Evolutionary conservation across 2,113 vertebrate genomes (phyloP), one percentile per base, ranked within the genome.

Genomic region (Neopipo cinnamomea): DNA sequence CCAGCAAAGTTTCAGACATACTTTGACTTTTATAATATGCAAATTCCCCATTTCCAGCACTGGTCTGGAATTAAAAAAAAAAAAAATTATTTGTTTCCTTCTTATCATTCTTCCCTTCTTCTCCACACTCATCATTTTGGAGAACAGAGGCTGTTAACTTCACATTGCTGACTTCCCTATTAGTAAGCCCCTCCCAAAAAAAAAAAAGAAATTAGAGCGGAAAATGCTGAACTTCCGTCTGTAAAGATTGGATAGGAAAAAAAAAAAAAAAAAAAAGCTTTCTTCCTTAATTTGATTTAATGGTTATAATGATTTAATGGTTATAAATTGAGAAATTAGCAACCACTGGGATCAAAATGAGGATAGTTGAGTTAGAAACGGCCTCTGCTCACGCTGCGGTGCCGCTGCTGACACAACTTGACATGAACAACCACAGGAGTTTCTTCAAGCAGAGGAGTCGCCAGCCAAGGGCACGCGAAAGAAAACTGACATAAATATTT

Each of bases 211-310:
- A 79, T 28, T 41, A 85, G 71, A 79, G 78, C 6, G 0, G 83
- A 96, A 94, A 92, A 92, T 53, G 46, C 11, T 77, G 47, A 47
- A 95, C 59, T 95, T 92, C 46, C 0, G 0, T 30, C 55, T 56
- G 18, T 11, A 67, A 82, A 63, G 49, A 53, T 55, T 72, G 39
- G 44, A 63, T 53, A n/a, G 66, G 66, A 11, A 27, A 41, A 73
- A 53, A 37, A 73, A 28, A 58, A n/a, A 71, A 53, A 49, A 28
- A 52, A 16, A 5, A 80, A 31, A 53, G 39, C 49, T 83, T 89
- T 93, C 58, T 82, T 93, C 67, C 75, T 79, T 77, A 85, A 91
- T 95, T 85, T 88, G 52, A 94, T 82, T 88, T 83, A 91, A 89
- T 91, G 61, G 55, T 42, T 80, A 30, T 63, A 86, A 91, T 86